Percentiles rank a stretch among this genome's conserved stretches.
Conservation (phyloP, 2,888 invertebrate species). For the Piscicola geometra region DNA sequence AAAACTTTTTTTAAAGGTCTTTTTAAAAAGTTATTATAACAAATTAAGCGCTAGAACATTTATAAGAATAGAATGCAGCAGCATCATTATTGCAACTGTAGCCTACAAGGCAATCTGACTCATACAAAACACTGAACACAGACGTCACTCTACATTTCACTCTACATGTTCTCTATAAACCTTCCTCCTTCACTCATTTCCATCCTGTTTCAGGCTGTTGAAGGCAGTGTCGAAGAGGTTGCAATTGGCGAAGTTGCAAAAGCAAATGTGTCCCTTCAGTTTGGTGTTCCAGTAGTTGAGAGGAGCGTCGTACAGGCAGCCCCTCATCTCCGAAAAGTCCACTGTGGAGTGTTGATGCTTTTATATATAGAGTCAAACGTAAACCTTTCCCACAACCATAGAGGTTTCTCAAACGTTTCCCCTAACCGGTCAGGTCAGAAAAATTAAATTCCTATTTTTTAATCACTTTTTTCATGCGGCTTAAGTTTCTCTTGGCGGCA, state of each 20-base stretch:
- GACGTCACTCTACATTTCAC: not conserved
- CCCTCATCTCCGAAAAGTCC: not conserved
- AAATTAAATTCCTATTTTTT: no score
- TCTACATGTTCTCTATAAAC: no score
- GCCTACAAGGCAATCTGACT: not conserved
- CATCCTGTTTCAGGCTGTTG: not conserved
- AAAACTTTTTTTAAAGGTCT: not conserved
- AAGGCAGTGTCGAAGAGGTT: not conserved
- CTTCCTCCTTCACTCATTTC: no score
- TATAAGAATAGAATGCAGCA: not conserved
- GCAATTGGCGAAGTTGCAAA: conserved; percentile 1
- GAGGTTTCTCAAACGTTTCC: no score
- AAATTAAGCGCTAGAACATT: not conserved
- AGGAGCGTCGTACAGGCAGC: conserved; percentile 1
- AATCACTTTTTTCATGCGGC: no score
- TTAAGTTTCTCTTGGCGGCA: no score
- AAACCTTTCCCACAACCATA: no score
- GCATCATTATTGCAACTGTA: not conserved
- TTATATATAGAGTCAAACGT: no score
- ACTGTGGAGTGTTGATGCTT: not conserved
- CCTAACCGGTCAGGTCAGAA: no score
- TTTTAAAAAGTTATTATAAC: not conserved
- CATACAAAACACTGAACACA: not conserved
- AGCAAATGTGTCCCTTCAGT: not conserved
- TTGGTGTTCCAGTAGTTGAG: not conserved